Evolutionary conservation across 2,113 vertebrate species (phyloP).

Genomic region (Pycnonotus jocosus): DNA sequence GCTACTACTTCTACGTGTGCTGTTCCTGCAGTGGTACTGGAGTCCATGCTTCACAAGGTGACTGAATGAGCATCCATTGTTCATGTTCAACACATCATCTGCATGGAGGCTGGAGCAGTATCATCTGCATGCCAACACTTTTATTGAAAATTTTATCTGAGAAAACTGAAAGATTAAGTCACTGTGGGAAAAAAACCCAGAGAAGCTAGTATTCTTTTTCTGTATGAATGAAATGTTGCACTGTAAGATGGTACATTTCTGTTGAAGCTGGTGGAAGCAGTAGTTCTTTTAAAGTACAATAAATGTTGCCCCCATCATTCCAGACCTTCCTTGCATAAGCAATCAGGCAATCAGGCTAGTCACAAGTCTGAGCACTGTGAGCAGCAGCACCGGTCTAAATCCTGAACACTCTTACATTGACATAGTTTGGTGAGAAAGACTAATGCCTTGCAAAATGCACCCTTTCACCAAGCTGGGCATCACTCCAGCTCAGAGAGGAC

Average conservation of each 20-base stretch:
- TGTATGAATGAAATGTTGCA: neutral
- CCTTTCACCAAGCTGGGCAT: neutral
- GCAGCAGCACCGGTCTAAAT: neutral
- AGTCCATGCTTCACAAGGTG: neutral
- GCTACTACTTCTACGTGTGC: neutral
- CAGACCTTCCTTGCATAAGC: neutral
- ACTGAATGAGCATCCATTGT: too few species aligned
- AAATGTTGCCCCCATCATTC: neutral
- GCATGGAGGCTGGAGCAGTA: neutral
- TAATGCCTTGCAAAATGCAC: accelerated
- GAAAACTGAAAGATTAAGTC: neutral
- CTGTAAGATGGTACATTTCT: accelerated
- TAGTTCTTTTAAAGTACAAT: neutral
- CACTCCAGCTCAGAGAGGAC: neutral
- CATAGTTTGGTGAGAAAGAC: neutral
- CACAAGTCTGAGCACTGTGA: neutral
- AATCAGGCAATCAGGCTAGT: neutral
- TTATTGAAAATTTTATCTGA: neutral
- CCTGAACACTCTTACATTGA: neutral
- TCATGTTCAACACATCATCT: neutral
- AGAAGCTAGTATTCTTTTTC: neutral
- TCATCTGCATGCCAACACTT: neutral
- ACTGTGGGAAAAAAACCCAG: neutral
- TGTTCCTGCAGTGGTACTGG: neutral
- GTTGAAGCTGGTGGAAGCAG: neutral